A percentile compares a stretch with the other conserved stretches of the same genome.
Evolutionary conservation across 2,113 vertebrate species (phyloP).

Genomic region (Plestiodon gilberti): DNA sequence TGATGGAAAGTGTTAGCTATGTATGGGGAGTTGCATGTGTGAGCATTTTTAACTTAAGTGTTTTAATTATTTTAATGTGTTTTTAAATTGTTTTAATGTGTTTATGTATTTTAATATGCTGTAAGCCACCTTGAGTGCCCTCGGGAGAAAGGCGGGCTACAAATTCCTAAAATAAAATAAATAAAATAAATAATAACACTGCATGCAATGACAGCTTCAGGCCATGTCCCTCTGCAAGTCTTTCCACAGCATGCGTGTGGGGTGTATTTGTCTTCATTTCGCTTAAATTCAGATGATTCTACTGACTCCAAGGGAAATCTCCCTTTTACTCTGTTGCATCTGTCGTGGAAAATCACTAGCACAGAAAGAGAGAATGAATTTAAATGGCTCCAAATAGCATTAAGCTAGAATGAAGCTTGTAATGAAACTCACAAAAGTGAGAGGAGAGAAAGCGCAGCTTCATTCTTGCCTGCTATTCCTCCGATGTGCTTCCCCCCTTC

Average conservation of each 20-base stretch:
- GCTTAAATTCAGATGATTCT: background rate
- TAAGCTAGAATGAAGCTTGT: constrained; percentile 21
- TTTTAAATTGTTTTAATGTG: too few species aligned
- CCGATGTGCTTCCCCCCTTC: background rate
- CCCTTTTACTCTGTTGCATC: background rate
- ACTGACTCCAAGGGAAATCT: background rate
- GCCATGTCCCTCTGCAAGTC: background rate
- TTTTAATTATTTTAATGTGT: too few species aligned
- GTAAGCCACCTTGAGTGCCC: too few species aligned
- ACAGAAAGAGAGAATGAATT: background rate
- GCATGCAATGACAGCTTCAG: too few species aligned
- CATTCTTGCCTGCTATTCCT: background rate
- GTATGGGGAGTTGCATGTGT: too few species aligned
- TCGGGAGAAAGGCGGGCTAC: too few species aligned
- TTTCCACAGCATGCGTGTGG: background rate
- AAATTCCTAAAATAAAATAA: too few species aligned
- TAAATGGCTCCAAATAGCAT: background rate
- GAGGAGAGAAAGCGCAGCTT: background rate
- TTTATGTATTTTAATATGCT: too few species aligned
- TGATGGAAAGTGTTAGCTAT: too few species aligned
- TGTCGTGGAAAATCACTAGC: background rate
- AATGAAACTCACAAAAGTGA: constrained; percentile 14
- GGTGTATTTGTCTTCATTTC: background rate
- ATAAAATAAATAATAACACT: too few species aligned
- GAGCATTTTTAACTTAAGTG: too few species aligned